Conservation (phyloP, 2,888 invertebrate species). For the Watsonalla binaria region DNA sequence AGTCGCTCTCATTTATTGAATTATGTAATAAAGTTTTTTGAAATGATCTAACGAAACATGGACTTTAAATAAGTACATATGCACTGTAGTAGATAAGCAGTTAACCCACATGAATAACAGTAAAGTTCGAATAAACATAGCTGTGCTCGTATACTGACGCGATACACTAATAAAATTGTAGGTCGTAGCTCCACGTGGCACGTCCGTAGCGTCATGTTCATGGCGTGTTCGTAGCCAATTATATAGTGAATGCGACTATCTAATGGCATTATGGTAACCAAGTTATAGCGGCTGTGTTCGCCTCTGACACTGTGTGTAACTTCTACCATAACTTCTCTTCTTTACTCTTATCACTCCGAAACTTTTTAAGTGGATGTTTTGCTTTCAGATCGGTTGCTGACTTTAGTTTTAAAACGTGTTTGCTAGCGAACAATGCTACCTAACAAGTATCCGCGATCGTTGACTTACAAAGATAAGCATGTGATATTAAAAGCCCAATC, state of each 20-base stretch:
- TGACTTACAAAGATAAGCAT: constrained; percentile 19
- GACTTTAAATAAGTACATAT: too few species aligned
- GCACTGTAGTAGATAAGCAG: too few species aligned
- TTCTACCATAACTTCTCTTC: constrained; percentile 31
- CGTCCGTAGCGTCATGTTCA: neutral
- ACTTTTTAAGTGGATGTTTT: constrained; percentile 56
- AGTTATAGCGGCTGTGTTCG: constrained; percentile 7
- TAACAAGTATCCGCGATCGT: constrained; percentile 37
- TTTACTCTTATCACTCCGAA: constrained; percentile 40
- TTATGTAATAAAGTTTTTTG: too few species aligned
- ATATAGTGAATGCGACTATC: constrained; percentile 7
- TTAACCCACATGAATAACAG: too few species aligned
- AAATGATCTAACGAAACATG: too few species aligned
- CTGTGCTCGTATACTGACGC: neutral
- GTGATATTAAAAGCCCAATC: constrained; percentile 8
- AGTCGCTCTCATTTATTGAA: too few species aligned
- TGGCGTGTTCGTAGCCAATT: neutral
- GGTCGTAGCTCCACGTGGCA: neutral
- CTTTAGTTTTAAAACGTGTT: constrained; percentile 50
- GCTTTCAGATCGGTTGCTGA: constrained; percentile 42
- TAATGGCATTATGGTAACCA: constrained; percentile 10
- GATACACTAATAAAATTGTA: neutral
- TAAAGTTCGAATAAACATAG: too few species aligned
- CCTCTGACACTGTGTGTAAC: constrained; percentile 29
- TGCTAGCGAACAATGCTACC: constrained; percentile 17